These are phyloP conservation scores for Drosophila longiperda DNA, from an alignment of 2,888 invertebrate genomes.

Conservation along the genomic window DNA sequence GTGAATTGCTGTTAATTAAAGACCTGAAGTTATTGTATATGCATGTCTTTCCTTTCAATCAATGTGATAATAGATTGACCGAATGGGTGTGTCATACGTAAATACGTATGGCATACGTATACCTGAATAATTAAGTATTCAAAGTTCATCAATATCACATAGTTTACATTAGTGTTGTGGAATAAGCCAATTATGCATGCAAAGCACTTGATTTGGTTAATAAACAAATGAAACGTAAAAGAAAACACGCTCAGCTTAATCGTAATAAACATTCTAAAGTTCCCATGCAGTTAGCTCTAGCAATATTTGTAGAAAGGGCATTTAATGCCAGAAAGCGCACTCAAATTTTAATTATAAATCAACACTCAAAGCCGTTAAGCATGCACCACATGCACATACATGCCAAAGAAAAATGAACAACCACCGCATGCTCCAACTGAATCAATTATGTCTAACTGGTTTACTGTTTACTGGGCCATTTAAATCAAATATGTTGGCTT, in stretches of 20 bases:
- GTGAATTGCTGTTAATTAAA: slow-evolving; percentile 55
- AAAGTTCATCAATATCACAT: background rate
- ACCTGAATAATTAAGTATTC: slow-evolving; percentile 27
- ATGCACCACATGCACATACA: slow-evolving; percentile 36
- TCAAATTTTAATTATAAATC: slow-evolving; percentile 45
- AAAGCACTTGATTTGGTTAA: background rate
- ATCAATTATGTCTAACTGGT: slow-evolving; percentile 74
- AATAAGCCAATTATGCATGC: slow-evolving; percentile 12
- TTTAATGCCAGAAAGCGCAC: slow-evolving; percentile 12
- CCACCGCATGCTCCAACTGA: slow-evolving; percentile 27
- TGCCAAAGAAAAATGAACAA: slow-evolving; percentile 23
- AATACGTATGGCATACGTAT: background rate
- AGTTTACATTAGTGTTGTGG: background rate
- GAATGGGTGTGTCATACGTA: slow-evolving; percentile 1
- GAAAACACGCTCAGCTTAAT: slow-evolving; percentile 4
- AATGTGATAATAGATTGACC: slow-evolving; percentile 20
- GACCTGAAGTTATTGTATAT: slow-evolving; percentile 9
- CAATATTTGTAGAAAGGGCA: slow-evolving; percentile 34
- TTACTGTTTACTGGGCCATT: slow-evolving; percentile 75
- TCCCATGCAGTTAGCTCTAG: slow-evolving; percentile 17
- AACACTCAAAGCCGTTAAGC: slow-evolving; percentile 37
- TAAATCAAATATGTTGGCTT: slow-evolving; percentile 50
- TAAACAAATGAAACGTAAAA: background rate
- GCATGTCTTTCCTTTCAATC: slow-evolving; percentile 10
- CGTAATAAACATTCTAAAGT: background rate